Conservation (phyloP, 2,797 vertebrate genomes). For the Eidolon dupreanum region DNA sequence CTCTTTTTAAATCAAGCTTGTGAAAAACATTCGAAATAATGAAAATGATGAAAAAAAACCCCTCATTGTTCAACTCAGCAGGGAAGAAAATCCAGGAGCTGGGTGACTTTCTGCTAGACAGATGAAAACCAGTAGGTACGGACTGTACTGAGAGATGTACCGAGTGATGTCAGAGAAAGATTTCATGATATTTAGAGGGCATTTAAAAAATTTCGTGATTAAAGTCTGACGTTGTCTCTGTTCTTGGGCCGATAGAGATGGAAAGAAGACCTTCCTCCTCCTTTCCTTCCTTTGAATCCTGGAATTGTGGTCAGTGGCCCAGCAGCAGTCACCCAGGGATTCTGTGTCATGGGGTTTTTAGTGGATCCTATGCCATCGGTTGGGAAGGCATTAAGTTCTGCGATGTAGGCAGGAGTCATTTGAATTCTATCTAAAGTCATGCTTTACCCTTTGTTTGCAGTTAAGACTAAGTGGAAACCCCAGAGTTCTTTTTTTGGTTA, state of each 20-base stretch:
- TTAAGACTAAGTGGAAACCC: neutral
- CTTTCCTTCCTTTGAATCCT: no score
- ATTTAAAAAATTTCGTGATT: neutral
- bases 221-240: neutral
- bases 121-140: conserved; percentile 5
- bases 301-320: no score
- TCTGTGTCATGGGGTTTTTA: accelerated
- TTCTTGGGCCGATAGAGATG: neutral
- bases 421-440: neutral
- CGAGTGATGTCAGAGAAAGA: conserved; percentile 17
- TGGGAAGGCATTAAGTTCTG: neutral
- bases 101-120: conserved; percentile 59
- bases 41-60: conserved; percentile 75
- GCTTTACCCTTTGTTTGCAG: neutral
- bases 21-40: conserved; percentile 86
- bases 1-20: conserved; percentile 86
- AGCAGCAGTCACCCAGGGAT: accelerated
- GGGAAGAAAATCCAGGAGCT: conserved; percentile 76
- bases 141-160: conserved; percentile 44
- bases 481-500: neutral
- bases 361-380: no score
- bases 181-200: conserved; percentile 11
- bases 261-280: neutral
- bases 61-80: conserved; percentile 81
- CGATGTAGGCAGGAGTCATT: neutral